These are phyloP conservation scores for Patella depressa DNA, from an alignment of 2,888 invertebrate species.

Conservation along the genomic window DNA sequence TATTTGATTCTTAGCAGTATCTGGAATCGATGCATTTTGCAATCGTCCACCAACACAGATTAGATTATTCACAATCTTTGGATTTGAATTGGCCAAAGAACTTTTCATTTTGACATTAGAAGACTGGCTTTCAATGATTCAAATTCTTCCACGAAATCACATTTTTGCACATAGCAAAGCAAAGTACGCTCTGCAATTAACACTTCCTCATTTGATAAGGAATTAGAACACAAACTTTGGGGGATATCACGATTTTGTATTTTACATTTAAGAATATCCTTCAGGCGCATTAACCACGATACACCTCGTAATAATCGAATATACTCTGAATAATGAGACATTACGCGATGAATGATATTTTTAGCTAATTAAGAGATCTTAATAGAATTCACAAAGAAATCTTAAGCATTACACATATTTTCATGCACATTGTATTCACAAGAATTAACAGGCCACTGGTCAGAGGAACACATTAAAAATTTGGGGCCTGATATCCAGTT, in stretches of 20 bases:
- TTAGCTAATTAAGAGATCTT: background rate
- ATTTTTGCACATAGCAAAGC: background rate
- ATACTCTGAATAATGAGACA: slow-evolving; percentile 4
- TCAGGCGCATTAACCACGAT: slow-evolving; percentile 1
- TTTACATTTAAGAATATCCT: background rate
- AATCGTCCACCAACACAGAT: slow-evolving; percentile 16
- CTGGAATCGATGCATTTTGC: background rate
- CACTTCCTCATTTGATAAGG: slow-evolving; percentile 9
- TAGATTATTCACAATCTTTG: background rate
- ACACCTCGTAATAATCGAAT: background rate
- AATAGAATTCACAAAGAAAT: background rate
- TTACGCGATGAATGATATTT: background rate
- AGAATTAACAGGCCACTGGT: background rate
- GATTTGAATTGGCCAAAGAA: slow-evolving; percentile 10
- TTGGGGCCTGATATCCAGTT: slow-evolving; percentile 26
- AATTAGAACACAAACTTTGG: background rate
- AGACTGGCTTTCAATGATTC: background rate
- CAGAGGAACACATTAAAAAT: background rate
- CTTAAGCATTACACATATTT: background rate
- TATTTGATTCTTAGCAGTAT: slow-evolving; percentile 16
- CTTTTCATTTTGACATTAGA: background rate
- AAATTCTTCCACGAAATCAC: background rate
- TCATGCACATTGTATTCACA: background rate
- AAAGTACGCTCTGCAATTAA: background rate
- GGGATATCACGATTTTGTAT: background rate